A percentile compares a stretch with the other conserved stretches of the same genome.
phyloP scores from a whole-genome alignment of 2,888 invertebrate species.

The Clitarchus hookeri region DNA sequence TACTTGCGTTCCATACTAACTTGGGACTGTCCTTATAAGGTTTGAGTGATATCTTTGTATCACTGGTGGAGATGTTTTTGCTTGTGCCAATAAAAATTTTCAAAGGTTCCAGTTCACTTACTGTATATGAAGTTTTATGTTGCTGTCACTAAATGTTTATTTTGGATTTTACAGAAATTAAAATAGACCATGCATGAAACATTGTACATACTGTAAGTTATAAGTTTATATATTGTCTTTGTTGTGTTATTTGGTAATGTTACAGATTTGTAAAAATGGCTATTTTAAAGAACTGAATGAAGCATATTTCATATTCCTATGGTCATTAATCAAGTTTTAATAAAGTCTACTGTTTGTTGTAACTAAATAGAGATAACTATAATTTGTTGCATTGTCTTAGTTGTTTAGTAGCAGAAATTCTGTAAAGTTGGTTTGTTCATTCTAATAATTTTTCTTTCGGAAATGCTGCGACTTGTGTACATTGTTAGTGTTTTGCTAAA shows the following conservation, averaged over 20 bases:
- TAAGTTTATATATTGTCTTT: neutral
- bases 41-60: conserved; percentile 11
- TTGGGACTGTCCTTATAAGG: neutral
- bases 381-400: neutral
- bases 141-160: neutral
- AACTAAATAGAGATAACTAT: neutral
- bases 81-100: neutral
- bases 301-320: conserved; percentile 1
- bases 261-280: neutral
- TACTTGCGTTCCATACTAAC: neutral
- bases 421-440: neutral
- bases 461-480: neutral
- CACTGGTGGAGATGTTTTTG: neutral
- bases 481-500: conserved; percentile 17
- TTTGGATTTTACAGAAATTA: neutral
- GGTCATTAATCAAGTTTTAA: conserved; percentile 2
- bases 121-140: neutral
- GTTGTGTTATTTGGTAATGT: neutral
- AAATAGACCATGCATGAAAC: conserved; percentile 8
- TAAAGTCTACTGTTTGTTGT: conserved; percentile 1
- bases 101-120: neutral
- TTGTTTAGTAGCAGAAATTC: neutral
- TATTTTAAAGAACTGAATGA: neutral
- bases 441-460: neutral
- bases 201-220: conserved; percentile 14